phyloP scores from a whole-genome alignment of 1,140 invertebrate genomes.

The Drosophila jambulina region DNA sequence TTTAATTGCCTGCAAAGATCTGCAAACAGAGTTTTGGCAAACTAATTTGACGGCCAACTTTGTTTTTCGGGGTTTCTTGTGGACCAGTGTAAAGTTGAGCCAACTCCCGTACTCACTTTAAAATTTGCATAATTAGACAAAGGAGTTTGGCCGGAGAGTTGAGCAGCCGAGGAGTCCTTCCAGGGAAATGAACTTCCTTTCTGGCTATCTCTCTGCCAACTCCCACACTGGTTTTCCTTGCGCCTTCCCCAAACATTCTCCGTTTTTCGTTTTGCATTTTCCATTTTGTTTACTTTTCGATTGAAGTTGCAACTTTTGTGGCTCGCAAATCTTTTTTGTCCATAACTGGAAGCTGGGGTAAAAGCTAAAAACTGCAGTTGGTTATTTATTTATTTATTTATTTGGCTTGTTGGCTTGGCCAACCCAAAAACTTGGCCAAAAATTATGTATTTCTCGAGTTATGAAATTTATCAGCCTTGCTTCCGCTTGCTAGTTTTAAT shows the following conservation, averaged over 20 bases:
- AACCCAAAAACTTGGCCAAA: slow-evolving; percentile 19
- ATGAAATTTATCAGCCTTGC: slow-evolving; percentile 43
- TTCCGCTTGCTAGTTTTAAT: slow-evolving; percentile 41
- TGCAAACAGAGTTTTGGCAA: slow-evolving; percentile 36
- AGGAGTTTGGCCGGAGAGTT: slow-evolving; percentile 41
- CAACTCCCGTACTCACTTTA: slow-evolving; percentile 16
- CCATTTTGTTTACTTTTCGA: slow-evolving; percentile 47
- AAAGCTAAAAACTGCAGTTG: slow-evolving; percentile 14
- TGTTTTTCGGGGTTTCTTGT: slow-evolving; percentile 11
- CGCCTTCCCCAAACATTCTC: slow-evolving; percentile 6
- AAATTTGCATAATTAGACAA: slow-evolving; percentile 77
- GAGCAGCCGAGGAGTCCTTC: slow-evolving; percentile 9
- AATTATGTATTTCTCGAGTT: slow-evolving; percentile 32
- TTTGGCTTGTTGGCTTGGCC: slow-evolving; percentile 10
- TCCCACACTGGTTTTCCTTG: neutral
- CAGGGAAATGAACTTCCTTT: slow-evolving; percentile 53
- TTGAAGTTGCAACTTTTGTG: slow-evolving; percentile 56
- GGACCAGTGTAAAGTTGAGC: slow-evolving; percentile 25
- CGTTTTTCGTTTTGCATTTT: slow-evolving; percentile 30
- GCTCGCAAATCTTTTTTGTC: slow-evolving; percentile 44
- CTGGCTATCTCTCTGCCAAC: neutral
- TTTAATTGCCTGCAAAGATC: slow-evolving; percentile 46
- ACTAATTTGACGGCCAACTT: slow-evolving; percentile 57
- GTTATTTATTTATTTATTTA: slow-evolving; percentile 27
- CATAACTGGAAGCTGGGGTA: neutral